These are phyloP conservation scores for Rhinopomastus cyanomelas DNA, from an alignment of 2,113 vertebrate genomes.

Conservation along the genomic window DNA sequence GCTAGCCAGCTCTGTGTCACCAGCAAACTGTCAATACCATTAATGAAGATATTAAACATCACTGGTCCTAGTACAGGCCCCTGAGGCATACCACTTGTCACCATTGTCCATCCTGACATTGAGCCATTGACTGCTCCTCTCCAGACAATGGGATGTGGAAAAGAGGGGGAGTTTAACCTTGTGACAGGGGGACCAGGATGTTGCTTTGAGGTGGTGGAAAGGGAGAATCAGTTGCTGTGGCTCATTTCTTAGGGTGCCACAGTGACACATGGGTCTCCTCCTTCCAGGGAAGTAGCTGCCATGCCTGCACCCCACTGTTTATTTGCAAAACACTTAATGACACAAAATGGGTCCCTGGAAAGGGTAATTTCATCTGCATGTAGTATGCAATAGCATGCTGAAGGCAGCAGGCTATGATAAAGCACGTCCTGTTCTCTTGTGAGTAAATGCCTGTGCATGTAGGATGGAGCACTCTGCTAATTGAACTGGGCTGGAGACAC, in stretches of 20 bases:
- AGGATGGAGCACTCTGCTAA: background rate
- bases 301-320: background rate
- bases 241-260: background rate
- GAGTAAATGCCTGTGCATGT: background rate
- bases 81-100: too few species aligned
- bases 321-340: constrained; percentile 7
- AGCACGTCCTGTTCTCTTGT: background rate
- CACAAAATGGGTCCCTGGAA: background rate
- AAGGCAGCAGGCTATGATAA: background rate
- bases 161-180: background rate
- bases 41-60: too few species aligned
- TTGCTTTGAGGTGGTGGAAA: background rate
- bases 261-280: background rate
- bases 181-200: background rate
- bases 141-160: background rate
- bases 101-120: too few species aligned
- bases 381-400: background rate
- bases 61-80: too few species aligned
- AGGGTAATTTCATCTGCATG: background rate
- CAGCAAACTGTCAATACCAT: too few species aligned
- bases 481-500: background rate
- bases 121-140: too few species aligned
- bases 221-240: background rate
- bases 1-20: too few species aligned
- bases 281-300: background rate